Conservation (phyloP, 2,888 invertebrate genomes). For the Drosophila mayaguana region DNA sequence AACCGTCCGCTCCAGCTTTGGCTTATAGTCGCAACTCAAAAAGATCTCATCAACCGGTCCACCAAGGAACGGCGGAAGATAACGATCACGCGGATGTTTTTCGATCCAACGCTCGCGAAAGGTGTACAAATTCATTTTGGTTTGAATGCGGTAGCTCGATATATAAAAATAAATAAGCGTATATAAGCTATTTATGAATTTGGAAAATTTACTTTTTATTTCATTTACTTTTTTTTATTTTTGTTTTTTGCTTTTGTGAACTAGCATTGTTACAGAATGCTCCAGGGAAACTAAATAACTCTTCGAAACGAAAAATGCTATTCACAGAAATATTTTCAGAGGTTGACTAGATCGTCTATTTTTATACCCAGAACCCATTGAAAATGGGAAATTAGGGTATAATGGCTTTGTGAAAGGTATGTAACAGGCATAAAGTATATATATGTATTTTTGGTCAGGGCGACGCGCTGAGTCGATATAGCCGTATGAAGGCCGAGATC, state of each 20-base stretch:
- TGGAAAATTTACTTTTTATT: background rate
- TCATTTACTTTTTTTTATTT: background rate
- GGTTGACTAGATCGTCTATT: background rate
- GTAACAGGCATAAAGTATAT: too few relatives aligned
- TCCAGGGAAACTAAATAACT: background rate
- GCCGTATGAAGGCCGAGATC: too few relatives aligned
- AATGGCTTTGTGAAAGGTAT: too few relatives aligned
- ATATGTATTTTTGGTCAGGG: too few relatives aligned
- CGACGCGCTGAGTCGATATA: too few relatives aligned
- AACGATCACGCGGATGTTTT: fast-evolving
- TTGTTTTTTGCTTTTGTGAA: background rate
- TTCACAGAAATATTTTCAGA: background rate
- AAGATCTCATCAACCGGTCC: slow-evolving; percentile 5
- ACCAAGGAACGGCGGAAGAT: slow-evolving; percentile 6
- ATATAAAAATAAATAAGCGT: background rate
- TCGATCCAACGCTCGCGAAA: background rate
- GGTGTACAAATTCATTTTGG: background rate
- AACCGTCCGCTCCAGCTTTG: too few relatives aligned
- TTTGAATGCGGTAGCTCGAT: background rate
- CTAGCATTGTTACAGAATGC: background rate
- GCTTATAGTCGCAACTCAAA: background rate
- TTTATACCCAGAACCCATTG: too few relatives aligned
- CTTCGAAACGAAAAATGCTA: background rate
- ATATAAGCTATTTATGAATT: background rate
- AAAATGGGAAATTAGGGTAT: too few relatives aligned